Percentiles rank a stretch among this genome's conserved stretches.
phyloP scores from a whole-genome alignment of 1,140 invertebrate genomes.

The Brachionus calyciflorus region DNA sequence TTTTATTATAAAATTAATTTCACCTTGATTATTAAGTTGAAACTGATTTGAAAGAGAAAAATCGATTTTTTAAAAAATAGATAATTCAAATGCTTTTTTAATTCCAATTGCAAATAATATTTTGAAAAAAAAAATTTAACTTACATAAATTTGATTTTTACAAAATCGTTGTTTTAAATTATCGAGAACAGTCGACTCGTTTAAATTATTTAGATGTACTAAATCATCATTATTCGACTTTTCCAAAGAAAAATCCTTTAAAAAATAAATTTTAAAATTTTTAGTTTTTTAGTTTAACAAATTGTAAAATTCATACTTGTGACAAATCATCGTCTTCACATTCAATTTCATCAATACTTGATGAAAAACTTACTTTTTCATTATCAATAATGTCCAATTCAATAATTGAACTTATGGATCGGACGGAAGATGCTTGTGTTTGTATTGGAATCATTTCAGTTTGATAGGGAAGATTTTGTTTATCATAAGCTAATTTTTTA shows the following conservation, averaged over 20 bases:
- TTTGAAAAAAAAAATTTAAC: not conserved
- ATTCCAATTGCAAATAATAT: no score
- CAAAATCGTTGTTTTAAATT: slow-evolving; percentile 43
- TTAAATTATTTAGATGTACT: slow-evolving; percentile 34
- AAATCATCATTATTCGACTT: slow-evolving; percentile 35
- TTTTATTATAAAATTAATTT: no score
- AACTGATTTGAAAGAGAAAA: no score
- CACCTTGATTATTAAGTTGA: no score
- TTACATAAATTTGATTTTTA: slow-evolving; percentile 45
- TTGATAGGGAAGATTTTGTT: no score
- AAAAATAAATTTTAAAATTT: not conserved
- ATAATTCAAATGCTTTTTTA: no score
- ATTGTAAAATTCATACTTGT: not conserved
- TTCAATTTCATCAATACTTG: not conserved
- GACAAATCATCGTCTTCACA: not conserved
- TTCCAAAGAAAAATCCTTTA: slow-evolving; percentile 21
- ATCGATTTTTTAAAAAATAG: no score
- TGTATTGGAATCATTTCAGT: not conserved
- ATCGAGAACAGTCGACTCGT: slow-evolving; percentile 15
- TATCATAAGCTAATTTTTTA: not conserved
- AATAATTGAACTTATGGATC: not conserved
- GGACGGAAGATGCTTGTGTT: not conserved
- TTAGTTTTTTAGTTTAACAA: not conserved
- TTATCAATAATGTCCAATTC: not conserved
- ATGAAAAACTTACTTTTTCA: not conserved